A percentile compares a stretch with the other conserved stretches of the same genome.
Conservation (phyloP, 2,888 invertebrate species). For the Drosophila ezoana region DNA sequence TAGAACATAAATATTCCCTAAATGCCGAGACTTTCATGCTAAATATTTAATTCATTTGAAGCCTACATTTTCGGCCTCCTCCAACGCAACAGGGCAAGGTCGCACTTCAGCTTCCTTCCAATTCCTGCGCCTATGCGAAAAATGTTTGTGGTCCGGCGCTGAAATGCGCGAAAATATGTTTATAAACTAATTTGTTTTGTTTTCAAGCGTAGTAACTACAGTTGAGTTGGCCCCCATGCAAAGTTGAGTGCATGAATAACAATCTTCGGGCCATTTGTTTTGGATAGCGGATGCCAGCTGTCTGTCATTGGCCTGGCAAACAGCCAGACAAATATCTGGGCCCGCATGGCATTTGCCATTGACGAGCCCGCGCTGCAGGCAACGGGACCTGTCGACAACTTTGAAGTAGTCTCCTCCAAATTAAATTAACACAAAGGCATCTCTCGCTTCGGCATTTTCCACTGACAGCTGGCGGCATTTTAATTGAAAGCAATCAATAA, state of each 20-base stretch:
- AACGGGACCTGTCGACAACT: conserved; percentile 59
- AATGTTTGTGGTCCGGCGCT: conserved; percentile 38
- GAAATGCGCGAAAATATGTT: conserved; percentile 57
- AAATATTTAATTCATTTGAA: too few relatives aligned
- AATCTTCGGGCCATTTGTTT: conserved; percentile 24
- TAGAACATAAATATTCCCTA: too few relatives aligned
- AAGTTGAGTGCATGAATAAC: conserved; percentile 52
- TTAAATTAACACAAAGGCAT: conserved; percentile 75
- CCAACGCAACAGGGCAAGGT: conserved; percentile 5
- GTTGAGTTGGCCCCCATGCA: conserved; percentile 21
- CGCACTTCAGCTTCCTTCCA: background rate
- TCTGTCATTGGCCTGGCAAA: conserved; percentile 44
- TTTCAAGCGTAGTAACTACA: conserved; percentile 13
- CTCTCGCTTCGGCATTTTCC: conserved; percentile 57
- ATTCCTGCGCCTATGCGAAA: too few relatives aligned
- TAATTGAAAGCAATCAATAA: conserved; percentile 77
- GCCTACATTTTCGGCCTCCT: too few relatives aligned
- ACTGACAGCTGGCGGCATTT: conserved; percentile 66
- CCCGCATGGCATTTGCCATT: conserved; percentile 52
- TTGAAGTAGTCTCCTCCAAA: conserved; percentile 66
- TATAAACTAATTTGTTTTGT: conserved; percentile 56
- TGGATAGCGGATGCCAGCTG: conserved; percentile 32
- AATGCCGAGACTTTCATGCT: too few relatives aligned
- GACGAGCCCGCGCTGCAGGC: conserved; percentile 44
- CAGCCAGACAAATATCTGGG: conserved; percentile 33